Percentiles rank a stretch among this genome's conserved stretches.
Evolutionary conservation across 2,113 vertebrate genomes (phyloP).

Genomic region (Rhineura floridana): DNA sequence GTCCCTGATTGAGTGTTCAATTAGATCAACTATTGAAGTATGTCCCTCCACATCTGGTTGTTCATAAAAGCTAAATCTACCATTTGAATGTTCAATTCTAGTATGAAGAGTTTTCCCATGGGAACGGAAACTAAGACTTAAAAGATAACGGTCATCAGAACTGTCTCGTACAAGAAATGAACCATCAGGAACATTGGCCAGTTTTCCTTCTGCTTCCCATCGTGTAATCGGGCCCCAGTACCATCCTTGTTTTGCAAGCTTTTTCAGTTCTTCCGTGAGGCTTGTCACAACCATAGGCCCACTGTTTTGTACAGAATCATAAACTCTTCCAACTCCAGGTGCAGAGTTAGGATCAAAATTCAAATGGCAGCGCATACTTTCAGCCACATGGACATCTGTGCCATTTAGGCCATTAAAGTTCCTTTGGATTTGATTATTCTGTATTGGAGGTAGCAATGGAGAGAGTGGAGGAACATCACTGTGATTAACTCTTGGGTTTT

Average conservation of each 20-base stretch:
- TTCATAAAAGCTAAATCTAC: slow-evolving; percentile 98
- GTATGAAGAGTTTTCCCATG: slow-evolving; percentile 97
- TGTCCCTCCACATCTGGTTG: slow-evolving; percentile 98
- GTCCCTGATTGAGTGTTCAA: slow-evolving; percentile 97
- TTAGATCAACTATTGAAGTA: slow-evolving; percentile 96
- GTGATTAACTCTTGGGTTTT: slow-evolving; percentile 80
- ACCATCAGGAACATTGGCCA: slow-evolving; percentile 90
- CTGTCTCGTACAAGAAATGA: slow-evolving; percentile 97
- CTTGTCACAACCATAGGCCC: slow-evolving; percentile 97
- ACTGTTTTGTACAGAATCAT: slow-evolving; percentile 93
- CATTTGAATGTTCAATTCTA: slow-evolving; percentile 97
- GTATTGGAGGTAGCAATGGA: slow-evolving; percentile 90
- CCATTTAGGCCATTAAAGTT: slow-evolving; percentile 86
- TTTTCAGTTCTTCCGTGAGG: slow-evolving; percentile 97
- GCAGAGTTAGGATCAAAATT: slow-evolving; percentile 95
- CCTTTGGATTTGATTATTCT: slow-evolving; percentile 86
- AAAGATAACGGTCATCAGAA: slow-evolving; percentile 95
- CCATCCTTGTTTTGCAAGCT: slow-evolving; percentile 96
- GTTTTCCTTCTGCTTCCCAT: slow-evolving; percentile 97
- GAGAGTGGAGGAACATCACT: slow-evolving; percentile 87
- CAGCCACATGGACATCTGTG: slow-evolving; percentile 86
- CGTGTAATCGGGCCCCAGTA: slow-evolving; percentile 99
- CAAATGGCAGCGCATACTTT: slow-evolving; percentile 92
- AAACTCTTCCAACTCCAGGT: slow-evolving; percentile 92
- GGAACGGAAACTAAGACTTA: slow-evolving; percentile 97